phyloP scores from a whole-genome alignment of 2,113 vertebrate genomes.

The Xenus cinereus region DNA sequence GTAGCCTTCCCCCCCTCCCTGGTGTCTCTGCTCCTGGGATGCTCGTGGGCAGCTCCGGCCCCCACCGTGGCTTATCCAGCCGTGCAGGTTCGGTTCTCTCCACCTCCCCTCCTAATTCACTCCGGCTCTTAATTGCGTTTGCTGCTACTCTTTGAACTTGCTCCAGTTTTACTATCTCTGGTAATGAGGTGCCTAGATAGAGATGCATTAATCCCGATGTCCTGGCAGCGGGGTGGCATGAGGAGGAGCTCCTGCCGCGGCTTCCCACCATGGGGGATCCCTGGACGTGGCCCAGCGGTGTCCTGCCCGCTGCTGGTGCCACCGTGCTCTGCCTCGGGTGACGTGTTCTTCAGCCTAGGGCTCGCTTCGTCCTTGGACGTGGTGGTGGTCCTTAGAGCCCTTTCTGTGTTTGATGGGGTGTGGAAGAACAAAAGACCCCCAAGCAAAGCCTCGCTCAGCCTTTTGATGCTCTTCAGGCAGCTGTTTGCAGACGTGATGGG shows the following conservation, averaged over 20 bases:
- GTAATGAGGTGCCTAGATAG: conserved; percentile 40
- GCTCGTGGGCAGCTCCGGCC: background rate
- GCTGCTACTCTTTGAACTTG: conserved; percentile 46
- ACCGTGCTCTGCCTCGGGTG: background rate
- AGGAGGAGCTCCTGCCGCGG: background rate
- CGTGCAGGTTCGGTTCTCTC: background rate
- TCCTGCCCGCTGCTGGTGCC: background rate
- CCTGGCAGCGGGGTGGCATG: background rate
- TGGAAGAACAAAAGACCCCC: background rate
- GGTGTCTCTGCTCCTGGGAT: background rate
- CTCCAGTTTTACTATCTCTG: conserved; percentile 50
- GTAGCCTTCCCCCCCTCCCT: background rate
- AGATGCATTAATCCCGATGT: background rate
- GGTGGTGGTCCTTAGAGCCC: background rate
- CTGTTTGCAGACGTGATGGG: background rate
- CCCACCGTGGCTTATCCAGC: background rate
- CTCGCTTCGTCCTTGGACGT: background rate
- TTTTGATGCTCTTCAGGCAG: background rate
- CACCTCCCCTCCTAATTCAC: background rate
- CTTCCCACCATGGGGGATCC: background rate
- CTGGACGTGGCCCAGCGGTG: background rate
- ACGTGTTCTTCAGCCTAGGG: background rate
- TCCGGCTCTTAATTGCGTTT: background rate
- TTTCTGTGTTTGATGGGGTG: background rate
- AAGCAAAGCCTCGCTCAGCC: accelerated